Evolutionary conservation across 2,888 invertebrate species (phyloP), one percentile per base, ranked within the genome.

Genomic region (Dendrolimus houi): DNA sequence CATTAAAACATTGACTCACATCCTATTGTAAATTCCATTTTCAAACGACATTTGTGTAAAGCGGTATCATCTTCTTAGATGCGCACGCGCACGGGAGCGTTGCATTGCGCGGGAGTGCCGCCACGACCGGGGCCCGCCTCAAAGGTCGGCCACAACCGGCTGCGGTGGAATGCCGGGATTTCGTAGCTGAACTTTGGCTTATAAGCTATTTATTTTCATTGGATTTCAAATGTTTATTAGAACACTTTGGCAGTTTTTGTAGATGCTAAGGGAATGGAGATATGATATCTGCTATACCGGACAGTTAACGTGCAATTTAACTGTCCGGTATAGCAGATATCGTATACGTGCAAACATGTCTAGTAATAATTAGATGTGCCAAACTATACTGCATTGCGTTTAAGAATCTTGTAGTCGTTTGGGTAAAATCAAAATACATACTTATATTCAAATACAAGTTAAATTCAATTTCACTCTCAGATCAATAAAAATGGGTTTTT

Each of bases 121-220:
- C 47, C 47, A 47, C 47, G 47, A 47, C 47, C 47, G 47, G 47
- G 58, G 62, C 60, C 68, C 67, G 66, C 67, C 68, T 65, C 64
- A 70, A 71, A 72, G 70, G 71, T 70, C 68, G 67, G 56, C 62
- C 58, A 59, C 60, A 47, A 47, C 9, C 47, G 47, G 47, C 47
- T 47, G 47, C 47, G 9, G 47, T 12, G 47, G 47, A 47, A 47
- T 47, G 47, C 47, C 47, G 47, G 47, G 47, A 47, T 47, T 47
- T 47, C 47, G 47, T 47, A 47, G 47, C 47, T 47, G 47, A 47
- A 47, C 47, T 47, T 47, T 47, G 47, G 12, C 47, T 47, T 47
- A 10, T 29, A 29, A 29, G 29, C 29, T 47, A 47, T 47, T 47
- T 47, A 12, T 47, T 47, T 10, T 47, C 47, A 47, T 47, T 12